Conservation (phyloP, 2,888 invertebrate genomes). For the Drosophila hamatofila region DNA sequence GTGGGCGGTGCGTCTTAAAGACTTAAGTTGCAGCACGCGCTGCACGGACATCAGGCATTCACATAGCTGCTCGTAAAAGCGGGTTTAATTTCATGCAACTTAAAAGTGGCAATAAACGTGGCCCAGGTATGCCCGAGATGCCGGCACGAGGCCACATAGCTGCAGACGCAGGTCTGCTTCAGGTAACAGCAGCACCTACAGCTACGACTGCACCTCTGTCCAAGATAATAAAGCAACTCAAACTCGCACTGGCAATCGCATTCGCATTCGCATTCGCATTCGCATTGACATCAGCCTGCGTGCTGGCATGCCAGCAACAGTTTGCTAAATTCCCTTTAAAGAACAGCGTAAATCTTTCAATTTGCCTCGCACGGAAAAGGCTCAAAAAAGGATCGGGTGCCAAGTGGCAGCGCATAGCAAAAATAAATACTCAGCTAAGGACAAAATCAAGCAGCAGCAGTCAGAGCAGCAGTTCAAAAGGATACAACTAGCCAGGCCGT, state of each 20-base stretch:
- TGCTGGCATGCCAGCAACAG: slow-evolving; percentile 63
- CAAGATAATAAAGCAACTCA: slow-evolving; percentile 47
- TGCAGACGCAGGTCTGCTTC: slow-evolving; percentile 27
- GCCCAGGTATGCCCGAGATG: slow-evolving; percentile 55
- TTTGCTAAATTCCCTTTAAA: slow-evolving; percentile 53
- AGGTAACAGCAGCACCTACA: slow-evolving; percentile 23
- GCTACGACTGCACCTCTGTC: slow-evolving; percentile 6
- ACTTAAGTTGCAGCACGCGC: slow-evolving; percentile 50
- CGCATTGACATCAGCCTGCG: slow-evolving; percentile 44
- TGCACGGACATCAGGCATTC: slow-evolving; percentile 14
- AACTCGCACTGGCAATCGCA: slow-evolving; percentile 18
- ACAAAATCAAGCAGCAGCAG: slow-evolving; percentile 44
- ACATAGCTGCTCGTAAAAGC: slow-evolving; percentile 70
- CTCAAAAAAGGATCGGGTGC: slow-evolving; percentile 17
- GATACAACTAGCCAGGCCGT: slow-evolving; percentile 49
- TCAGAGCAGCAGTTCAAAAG: slow-evolving; percentile 27
- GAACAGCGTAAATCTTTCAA: slow-evolving; percentile 66
- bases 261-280: slow-evolving; percentile 23
- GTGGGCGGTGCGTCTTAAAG: slow-evolving; percentile 55
- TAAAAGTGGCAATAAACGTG: slow-evolving; percentile 77
- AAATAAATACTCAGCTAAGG: slow-evolving; percentile 69
- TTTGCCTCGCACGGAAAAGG: slow-evolving; percentile 60
- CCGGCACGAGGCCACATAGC: slow-evolving; percentile 61
- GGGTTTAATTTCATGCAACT: slow-evolving; percentile 77
- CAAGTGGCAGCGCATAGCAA: slow-evolving; percentile 57